Percentiles rank a stretch among this genome's conserved stretches.
These are phyloP conservation scores for Cetonia aurata DNA, from an alignment of 2,888 invertebrate genomes.

Conservation along the genomic window DNA sequence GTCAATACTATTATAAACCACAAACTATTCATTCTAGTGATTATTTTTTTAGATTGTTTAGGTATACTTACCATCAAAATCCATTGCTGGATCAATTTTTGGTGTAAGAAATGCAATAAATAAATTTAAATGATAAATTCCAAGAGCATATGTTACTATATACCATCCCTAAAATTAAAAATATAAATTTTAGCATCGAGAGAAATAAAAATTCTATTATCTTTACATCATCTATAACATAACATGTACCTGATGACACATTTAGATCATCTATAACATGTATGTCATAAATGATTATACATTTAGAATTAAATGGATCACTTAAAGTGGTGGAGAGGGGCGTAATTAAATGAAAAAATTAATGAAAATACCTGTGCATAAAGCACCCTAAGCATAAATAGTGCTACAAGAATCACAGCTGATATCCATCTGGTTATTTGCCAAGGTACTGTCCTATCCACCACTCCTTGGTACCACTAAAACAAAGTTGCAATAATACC, in stretches of 20 bases:
- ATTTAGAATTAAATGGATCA: slow-evolving; percentile 18
- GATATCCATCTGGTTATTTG: slow-evolving; percentile 65
- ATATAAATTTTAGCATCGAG: not conserved
- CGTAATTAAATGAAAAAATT: slow-evolving; percentile 37
- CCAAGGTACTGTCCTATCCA: slow-evolving; percentile 68
- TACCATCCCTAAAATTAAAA: slow-evolving; percentile 91
- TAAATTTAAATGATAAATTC: slow-evolving; percentile 98
- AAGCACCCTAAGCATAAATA: slow-evolving; percentile 66
- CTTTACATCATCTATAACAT: not conserved
- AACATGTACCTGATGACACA: no score
- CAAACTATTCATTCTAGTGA: not conserved
- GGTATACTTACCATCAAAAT: slow-evolving; percentile 82
- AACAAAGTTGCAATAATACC: slow-evolving; percentile 70
- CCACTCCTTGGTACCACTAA: slow-evolving; percentile 68
- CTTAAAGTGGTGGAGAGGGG: slow-evolving; percentile 53
- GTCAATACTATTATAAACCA: no score
- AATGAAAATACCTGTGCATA: slow-evolving; percentile 65
- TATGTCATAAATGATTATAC: no score
- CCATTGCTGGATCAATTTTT: slow-evolving; percentile 98
- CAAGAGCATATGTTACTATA: slow-evolving; percentile 98
- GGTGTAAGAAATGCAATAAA: slow-evolving; percentile 99
- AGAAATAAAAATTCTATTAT: slow-evolving; percentile 24
- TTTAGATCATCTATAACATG: not conserved
- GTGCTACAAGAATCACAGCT: slow-evolving; percentile 63
- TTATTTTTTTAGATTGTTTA: no score